Evolutionary conservation across 2,888 invertebrate genomes (phyloP), one percentile per base, ranked within the genome.

Genomic region (Callimorpha dominula): DNA sequence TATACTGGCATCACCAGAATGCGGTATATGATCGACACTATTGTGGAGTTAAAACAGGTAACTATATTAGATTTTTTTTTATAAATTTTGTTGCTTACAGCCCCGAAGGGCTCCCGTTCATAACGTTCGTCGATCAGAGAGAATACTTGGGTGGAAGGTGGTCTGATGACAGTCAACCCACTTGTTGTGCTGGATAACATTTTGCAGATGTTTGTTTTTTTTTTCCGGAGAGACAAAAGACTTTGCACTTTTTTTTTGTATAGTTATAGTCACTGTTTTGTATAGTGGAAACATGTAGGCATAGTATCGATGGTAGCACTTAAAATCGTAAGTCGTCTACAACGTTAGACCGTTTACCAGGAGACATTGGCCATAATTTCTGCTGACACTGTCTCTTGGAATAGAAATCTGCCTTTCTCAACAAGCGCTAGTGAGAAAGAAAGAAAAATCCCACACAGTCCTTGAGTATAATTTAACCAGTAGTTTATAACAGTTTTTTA

Each of bases 1-100:
- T 63, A n/a, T 31, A 72, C 63, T 1, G 67, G 72, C 12, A 7
- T 31, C 43, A 20, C 50, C 6, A 72, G 71, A 12, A 72, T 72
- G 71, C 50, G 63, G n/a, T 17, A 67, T 12, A 15, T 72, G 52
- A 62, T 72, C 31, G 63, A 72, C 15, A 52, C 40, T 31, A 1
- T 72, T 1, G 42, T 43, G n/a, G 60, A 72, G 11, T 11, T 70
- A 31, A 65, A 70, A 65, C 64, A 70, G 57, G 70, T 70, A 54
- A 46, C 4, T 46, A 9, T 4, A 46, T 46, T 46, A 46, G 43
- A 6, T 46, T 46, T 46, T 46, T 4, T 62, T 49, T 31, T 31
- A n/a, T n/a, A 43, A 43, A 43, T 31, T 15, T 17, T 64, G 11
- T 43, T 63, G 15, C 14, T 4, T 6, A 50, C 2, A 1, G 14